Evolutionary conservation across 2,113 vertebrate species (phyloP), one percentile per base, ranked within the genome.

Genomic region (Riparia riparia): DNA sequence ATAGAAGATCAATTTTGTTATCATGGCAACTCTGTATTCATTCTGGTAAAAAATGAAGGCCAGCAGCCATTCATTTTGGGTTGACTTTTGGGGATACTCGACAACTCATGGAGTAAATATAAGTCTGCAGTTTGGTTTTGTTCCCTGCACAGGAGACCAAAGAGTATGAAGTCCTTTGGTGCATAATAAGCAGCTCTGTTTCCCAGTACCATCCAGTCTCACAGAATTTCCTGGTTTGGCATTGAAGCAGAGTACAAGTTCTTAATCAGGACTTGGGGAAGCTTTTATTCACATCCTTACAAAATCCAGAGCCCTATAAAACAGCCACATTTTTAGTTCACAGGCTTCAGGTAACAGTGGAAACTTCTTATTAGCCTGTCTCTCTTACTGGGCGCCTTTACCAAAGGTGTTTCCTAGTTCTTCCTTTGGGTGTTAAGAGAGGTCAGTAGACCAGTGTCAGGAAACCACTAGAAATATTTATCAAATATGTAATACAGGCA

Each of bases 241-340:
- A 21, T n/a, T 96, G 92, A 98, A 96, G 97, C 79, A 97, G 63
- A 83, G 92, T 31, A 39, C 63, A 45, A 94, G 94, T 60, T 92
- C 96, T 82, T 71, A 97, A 56, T 92, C 97, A 61, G 94, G 97
- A 66, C 96, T 97, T 86, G 97, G 92, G 4, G 96, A 98, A 37
- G 47, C 93, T 87, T 95, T 95, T 86, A 17, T 96, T 84, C 97
- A 96, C 66, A 91, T 65, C 37, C 93, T 85, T 80, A 79, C 88
- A 91, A 98, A 98, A 89, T 78, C 93, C 85, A 98, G 97, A 94
- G 70, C 89, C 24, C 84, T 80, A 71, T 98, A 97, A 76, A 95
- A 90, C 63, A 91, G 92, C 66, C 96, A 90, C 71, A 98, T 97
- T 74, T 90, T 95, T 25, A 95, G 93, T 76, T 86, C 95, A 42